Evolutionary conservation across 1,140 invertebrate species (phyloP).

Genomic region (Leguminivora glycinivorella): DNA sequence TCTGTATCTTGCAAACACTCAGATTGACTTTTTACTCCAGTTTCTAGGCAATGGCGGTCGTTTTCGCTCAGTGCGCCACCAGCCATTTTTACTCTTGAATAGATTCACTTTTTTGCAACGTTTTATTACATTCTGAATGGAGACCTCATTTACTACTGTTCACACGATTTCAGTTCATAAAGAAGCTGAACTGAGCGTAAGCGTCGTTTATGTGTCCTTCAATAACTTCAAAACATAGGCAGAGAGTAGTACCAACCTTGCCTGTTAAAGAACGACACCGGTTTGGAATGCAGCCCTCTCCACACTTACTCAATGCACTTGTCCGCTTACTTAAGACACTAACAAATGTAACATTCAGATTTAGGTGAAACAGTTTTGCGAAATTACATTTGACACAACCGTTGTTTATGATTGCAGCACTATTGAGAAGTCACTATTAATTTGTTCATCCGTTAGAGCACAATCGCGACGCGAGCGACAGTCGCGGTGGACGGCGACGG

Average conservation of each 20-base stretch:
- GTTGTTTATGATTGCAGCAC: slow-evolving; percentile 46
- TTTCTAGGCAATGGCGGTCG: slow-evolving; percentile 65
- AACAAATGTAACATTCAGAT: slow-evolving; percentile 19
- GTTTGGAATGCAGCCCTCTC: slow-evolving; percentile 74
- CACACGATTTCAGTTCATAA: slow-evolving; percentile 37
- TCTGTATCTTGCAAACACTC: slow-evolving; percentile 62
- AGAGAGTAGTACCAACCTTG: slow-evolving; percentile 68
- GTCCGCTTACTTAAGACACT: slow-evolving; percentile 50
- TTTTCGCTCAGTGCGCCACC: slow-evolving; percentile 67
- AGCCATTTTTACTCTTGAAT: slow-evolving; percentile 61
- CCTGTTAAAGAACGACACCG: slow-evolving; percentile 74
- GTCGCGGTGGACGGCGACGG: slow-evolving; percentile 44
- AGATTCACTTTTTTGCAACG: slow-evolving; percentile 30
- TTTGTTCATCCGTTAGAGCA: slow-evolving; percentile 7
- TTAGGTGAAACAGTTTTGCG: neutral
- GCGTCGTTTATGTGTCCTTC: slow-evolving; percentile 33
- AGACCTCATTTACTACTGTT: slow-evolving; percentile 22
- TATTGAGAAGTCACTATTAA: slow-evolving; percentile 40
- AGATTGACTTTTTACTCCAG: slow-evolving; percentile 59
- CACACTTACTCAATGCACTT: slow-evolving; percentile 64
- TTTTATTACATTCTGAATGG: slow-evolving; percentile 38
- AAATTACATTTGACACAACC: neutral
- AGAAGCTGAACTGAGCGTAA: neutral
- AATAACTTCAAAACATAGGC: slow-evolving; percentile 50
- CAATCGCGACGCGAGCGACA: slow-evolving; percentile 42